Evolutionary conservation across 2,888 invertebrate genomes (phyloP).

Genomic region (Neoitamus cyanurus): DNA sequence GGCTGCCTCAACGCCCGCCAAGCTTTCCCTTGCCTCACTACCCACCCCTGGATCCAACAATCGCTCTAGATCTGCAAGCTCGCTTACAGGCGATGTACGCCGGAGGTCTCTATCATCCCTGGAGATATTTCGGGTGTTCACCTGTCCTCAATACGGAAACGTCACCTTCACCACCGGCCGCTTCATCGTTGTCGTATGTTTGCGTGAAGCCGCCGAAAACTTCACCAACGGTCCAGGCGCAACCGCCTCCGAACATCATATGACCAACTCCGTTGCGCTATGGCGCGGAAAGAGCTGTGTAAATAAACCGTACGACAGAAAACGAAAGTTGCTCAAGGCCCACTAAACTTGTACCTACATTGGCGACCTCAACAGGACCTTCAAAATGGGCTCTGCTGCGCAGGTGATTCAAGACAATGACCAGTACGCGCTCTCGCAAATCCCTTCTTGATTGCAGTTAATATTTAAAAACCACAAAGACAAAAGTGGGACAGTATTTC

Average conservation of each 20-base stretch:
- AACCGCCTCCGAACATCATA: slow-evolving; percentile 64
- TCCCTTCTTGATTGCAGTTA: not conserved
- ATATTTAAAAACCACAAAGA: not conserved
- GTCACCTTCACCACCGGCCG: slow-evolving; percentile 63
- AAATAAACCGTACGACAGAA: slow-evolving; percentile 43
- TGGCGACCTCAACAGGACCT: not conserved
- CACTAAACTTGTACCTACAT: not conserved
- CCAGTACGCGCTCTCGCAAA: not conserved
- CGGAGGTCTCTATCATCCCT: slow-evolving; percentile 64
- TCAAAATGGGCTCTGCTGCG: not conserved
- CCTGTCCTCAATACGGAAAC: slow-evolving; percentile 64
- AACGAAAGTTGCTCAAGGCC: not conserved
- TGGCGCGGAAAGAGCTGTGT: slow-evolving; percentile 64
- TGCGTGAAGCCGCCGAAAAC: slow-evolving; percentile 65
- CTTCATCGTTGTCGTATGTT: slow-evolving; percentile 47
- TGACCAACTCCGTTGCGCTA: slow-evolving; percentile 67
- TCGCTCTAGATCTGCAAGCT: slow-evolving; percentile 65
- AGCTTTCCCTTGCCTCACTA: slow-evolving; percentile 59
- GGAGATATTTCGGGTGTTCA: slow-evolving; percentile 64
- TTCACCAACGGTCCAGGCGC: slow-evolving; percentile 58
- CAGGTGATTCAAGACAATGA: not conserved
- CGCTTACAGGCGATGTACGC: slow-evolving; percentile 66
- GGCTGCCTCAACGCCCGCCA: slow-evolving; percentile 59
- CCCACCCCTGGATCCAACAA: slow-evolving; percentile 64
- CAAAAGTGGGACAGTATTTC: not conserved